phyloP scores from a whole-genome alignment of 2,888 invertebrate species.

The Metellina segmentata region DNA sequence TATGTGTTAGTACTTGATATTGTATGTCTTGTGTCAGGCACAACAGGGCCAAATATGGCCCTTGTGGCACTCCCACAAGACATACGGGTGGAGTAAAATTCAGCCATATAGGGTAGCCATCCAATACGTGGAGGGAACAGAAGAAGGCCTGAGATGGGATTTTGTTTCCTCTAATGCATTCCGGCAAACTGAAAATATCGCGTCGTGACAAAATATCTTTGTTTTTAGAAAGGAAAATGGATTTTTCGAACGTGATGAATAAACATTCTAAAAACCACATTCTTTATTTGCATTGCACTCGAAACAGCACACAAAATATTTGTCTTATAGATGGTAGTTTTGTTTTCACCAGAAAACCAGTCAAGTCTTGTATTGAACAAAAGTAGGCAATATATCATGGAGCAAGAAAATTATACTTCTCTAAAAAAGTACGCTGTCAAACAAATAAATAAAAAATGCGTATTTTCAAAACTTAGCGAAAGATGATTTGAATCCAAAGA shows the following conservation, averaged over 20 bases:
- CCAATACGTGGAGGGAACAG: no score
- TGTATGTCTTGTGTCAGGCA: no score
- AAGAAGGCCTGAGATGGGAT: no score
- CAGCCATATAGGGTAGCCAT: no score
- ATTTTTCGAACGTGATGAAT: neutral
- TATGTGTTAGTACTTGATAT: no score
- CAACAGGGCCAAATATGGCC: no score
- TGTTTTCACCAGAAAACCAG: no score
- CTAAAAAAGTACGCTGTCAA: neutral
- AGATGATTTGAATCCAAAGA: neutral
- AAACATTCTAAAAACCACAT: neutral
- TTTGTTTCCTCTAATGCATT: no score
- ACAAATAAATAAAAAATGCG: neutral
- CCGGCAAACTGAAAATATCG: no score
- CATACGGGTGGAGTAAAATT: no score
- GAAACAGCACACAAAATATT: neutral
- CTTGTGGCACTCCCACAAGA: no score
- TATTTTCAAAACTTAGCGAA: neutral
- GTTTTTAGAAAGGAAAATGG: no score
- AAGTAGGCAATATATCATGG: neutral
- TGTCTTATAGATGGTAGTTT: neutral
- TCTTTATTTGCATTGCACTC: neutral
- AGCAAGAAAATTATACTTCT: neutral
- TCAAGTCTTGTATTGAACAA: neutral
- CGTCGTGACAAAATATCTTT: neutral